Percentiles rank a stretch among this genome's conserved stretches.
Evolutionary conservation across 1,140 invertebrate genomes (phyloP).

Genomic region (Leguminivora glycinivorella): DNA sequence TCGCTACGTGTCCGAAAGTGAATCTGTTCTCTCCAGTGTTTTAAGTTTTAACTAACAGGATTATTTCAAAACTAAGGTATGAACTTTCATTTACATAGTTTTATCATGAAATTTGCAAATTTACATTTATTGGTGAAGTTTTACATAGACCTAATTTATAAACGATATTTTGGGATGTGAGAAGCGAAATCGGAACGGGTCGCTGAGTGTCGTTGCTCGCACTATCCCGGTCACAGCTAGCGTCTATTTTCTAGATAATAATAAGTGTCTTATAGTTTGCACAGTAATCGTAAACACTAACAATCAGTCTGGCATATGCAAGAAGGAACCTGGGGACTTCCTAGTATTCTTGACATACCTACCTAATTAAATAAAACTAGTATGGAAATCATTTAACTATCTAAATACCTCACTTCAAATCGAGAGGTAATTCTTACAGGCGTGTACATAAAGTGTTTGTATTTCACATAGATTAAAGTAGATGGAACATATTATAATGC

Average conservation of each 20-base stretch:
- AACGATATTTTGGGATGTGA: conserved; percentile 76
- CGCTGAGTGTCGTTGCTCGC: conserved; percentile 65
- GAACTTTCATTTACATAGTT: neutral
- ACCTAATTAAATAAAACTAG: too few relatives aligned
- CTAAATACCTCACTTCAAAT: too few relatives aligned
- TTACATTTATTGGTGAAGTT: conserved; percentile 32
- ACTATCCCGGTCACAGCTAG: conserved; percentile 71
- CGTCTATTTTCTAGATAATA: conserved; percentile 49
- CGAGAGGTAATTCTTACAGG: neutral
- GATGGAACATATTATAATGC: neutral
- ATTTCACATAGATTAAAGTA: conserved; percentile 29
- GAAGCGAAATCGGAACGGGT: conserved; percentile 68
- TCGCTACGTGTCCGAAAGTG: neutral
- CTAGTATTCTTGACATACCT: neutral
- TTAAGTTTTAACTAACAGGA: neutral
- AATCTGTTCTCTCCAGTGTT: conserved; percentile 8
- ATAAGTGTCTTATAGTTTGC: conserved; percentile 23
- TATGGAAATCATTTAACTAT: too few relatives aligned
- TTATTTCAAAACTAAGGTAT: neutral
- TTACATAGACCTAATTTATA: conserved; percentile 48
- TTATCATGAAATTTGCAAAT: neutral
- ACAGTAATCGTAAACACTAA: too few relatives aligned
- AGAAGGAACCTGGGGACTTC: too few relatives aligned
- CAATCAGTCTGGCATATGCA: neutral
- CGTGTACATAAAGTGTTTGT: neutral